Evolutionary conservation across 2,797 vertebrate genomes (phyloP).

Genomic region (Cynopterus sphinx): DNA sequence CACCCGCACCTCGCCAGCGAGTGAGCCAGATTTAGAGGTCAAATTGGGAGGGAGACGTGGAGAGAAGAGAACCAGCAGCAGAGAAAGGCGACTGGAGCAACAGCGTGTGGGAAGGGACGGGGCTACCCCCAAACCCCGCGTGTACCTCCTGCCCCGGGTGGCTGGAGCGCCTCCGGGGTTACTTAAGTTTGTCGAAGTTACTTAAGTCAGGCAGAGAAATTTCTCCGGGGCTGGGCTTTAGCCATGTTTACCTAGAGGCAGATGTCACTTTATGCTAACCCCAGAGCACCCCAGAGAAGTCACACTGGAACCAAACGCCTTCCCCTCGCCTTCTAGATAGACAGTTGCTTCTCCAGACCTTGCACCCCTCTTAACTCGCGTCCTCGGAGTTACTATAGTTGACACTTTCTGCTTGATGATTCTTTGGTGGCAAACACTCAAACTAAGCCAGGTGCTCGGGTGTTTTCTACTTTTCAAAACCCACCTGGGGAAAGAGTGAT

Average conservation of each 20-base stretch:
- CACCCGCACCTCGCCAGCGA: background rate
- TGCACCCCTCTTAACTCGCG: background rate
- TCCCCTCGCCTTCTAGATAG: background rate
- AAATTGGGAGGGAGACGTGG: background rate
- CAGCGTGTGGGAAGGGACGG: background rate
- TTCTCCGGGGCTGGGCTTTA: conserved; percentile 7
- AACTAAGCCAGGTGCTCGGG: conserved; percentile 8
- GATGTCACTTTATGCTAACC: conserved; percentile 51
- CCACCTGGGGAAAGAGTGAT: conserved; percentile 13
- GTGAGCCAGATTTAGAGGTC: background rate
- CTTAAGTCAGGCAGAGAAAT: background rate
- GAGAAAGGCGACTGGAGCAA: background rate
- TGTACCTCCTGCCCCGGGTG: background rate
- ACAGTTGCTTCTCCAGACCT: background rate
- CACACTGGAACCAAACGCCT: background rate
- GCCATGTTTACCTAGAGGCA: background rate
- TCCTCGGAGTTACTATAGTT: background rate
- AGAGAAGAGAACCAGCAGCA: background rate
- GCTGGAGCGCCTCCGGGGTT: background rate
- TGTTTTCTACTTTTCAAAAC: conserved; percentile 49
- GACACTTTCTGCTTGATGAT: background rate
- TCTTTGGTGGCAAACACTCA: conserved; percentile 41
- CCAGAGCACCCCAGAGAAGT: background rate
- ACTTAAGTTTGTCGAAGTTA: background rate
- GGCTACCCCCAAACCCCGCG: background rate